These are phyloP conservation scores for Hemistola chrysoprasaria DNA, from an alignment of 2,888 invertebrate species.

Conservation along the genomic window DNA sequence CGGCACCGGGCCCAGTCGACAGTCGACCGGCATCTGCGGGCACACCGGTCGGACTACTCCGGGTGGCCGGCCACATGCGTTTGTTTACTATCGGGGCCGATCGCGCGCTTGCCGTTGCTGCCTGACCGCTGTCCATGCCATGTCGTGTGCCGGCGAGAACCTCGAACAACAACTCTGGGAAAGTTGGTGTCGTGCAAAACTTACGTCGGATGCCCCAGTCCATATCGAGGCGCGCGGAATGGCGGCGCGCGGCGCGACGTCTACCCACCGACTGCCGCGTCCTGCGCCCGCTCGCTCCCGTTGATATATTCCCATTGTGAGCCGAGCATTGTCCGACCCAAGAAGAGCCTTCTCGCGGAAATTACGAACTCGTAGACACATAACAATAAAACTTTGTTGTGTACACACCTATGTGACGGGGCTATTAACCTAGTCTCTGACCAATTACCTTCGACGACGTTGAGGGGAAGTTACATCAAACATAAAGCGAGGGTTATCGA, in stretches of 20 bases:
- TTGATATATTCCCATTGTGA: conserved; percentile 57
- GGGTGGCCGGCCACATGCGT: conserved; percentile 74
- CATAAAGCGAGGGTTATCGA: conserved; percentile 1
- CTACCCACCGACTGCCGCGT: conserved; percentile 75
- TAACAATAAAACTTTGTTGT: conserved; percentile 26
- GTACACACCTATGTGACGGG: conserved; percentile 27
- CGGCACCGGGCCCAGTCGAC: conserved; percentile 61
- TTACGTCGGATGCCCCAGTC: conserved; percentile 82
- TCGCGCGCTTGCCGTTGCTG: conserved; percentile 47
- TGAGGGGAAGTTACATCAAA: conserved; percentile 1
- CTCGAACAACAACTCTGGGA: conserved; percentile 22
- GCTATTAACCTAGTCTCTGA: conserved; percentile 28
- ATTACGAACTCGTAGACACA: conserved; percentile 37
- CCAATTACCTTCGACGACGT: conserved; percentile 13
- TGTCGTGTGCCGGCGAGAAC: conserved; percentile 28
- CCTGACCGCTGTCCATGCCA: conserved; percentile 31
- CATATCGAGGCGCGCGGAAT: conserved; percentile 57
- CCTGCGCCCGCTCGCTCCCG: conserved; percentile 67
- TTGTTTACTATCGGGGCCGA: conserved; percentile 76
- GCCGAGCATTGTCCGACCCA: conserved; percentile 54
- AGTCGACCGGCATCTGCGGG: conserved; percentile 74
- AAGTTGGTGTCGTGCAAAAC: conserved; percentile 54
- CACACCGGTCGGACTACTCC: conserved; percentile 76
- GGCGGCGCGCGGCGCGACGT: conserved; percentile 71
- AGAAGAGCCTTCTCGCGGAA: conserved; percentile 45